Base-by-base conservation (phyloP, 2,888 invertebrate genomes). In the Mythimna pallens region DNA sequence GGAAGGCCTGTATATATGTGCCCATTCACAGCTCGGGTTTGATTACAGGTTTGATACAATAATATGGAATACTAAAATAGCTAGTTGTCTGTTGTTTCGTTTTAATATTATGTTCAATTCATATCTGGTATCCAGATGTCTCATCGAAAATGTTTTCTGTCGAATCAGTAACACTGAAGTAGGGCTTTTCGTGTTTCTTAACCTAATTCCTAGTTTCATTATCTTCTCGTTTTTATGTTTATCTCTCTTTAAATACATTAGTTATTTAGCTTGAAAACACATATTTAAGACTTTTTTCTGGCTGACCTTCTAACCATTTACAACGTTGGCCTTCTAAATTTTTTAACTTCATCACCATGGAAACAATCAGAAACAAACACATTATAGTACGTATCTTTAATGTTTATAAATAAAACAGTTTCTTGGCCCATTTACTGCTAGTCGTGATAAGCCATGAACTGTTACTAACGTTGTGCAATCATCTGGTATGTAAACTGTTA, bases 361-460 rank as follows among this genome's bases (percentile, higher is more conserved):
- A 12, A 77, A 80, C 78, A 65, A 62, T 50, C 12, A 58, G 40
- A 67, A 47, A 59, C 82, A 80, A 82, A 78, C 72, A 78, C 54
- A 47, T 30, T n/a, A 12, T 76, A 36, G 22, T 30, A 50, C 12
- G 10, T 52, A 72, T 71, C 50, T 80, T 25, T 55, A 30, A 22
- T 14, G 30, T 68, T 71, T 67, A 65, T 71, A 65, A 65, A 78
- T 43, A 78, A 76, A 66, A 50, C 67, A 8, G 57, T 68, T 72
- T 62, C 72, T 68, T 82, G 79, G 54, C 58, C 79, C 62, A 82
- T 77, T 78, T 80, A 80, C 52, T 52, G 54, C n/a, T 62, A n/a
- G 3, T 22, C 14, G 10, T 58, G 79, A 80, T 80, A 80, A 80
- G 72, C 22, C 22, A 17, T 63, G 57, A 68, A 65, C 57, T 68